These are phyloP conservation scores for Cetonia aurata DNA, from an alignment of 2,888 invertebrate genomes.

Conservation along the genomic window DNA sequence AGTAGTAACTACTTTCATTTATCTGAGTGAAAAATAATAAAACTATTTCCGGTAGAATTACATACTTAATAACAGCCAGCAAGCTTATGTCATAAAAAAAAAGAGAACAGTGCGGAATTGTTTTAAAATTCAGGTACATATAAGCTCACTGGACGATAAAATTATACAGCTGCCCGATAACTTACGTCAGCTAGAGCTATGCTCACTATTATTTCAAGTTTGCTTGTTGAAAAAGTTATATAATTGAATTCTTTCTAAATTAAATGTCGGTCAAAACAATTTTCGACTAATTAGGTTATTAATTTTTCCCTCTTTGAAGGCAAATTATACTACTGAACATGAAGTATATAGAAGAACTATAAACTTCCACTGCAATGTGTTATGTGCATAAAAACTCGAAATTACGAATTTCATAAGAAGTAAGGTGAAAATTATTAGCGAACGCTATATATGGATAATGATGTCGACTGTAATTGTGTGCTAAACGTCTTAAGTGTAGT, in stretches of 20 bases:
- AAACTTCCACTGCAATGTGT: neutral
- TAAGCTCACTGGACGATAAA: neutral
- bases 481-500: conserved; percentile 3
- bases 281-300: conserved; percentile 25
- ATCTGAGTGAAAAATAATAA: too few species aligned
- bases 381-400: conserved; percentile 18
- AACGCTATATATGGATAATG: conserved; percentile 25
- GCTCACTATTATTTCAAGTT: neutral
- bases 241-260: neutral
- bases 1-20: too few species aligned
- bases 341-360: neutral
- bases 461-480: conserved; percentile 11
- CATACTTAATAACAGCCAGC: too few species aligned
- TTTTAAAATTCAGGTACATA: too few species aligned
- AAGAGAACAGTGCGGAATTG: too few species aligned
- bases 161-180: neutral
- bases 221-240: too few species aligned
- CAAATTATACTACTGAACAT: neutral
- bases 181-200: neutral
- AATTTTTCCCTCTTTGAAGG: conserved; percentile 1
- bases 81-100: too few species aligned
- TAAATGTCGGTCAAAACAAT: conserved; percentile 26
- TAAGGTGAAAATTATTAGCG: conserved; percentile 35
- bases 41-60: too few species aligned
- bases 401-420: conserved; percentile 17